phyloP scores from a whole-genome alignment of 2,797 vertebrate genomes.

The Dryobates pubescens region DNA sequence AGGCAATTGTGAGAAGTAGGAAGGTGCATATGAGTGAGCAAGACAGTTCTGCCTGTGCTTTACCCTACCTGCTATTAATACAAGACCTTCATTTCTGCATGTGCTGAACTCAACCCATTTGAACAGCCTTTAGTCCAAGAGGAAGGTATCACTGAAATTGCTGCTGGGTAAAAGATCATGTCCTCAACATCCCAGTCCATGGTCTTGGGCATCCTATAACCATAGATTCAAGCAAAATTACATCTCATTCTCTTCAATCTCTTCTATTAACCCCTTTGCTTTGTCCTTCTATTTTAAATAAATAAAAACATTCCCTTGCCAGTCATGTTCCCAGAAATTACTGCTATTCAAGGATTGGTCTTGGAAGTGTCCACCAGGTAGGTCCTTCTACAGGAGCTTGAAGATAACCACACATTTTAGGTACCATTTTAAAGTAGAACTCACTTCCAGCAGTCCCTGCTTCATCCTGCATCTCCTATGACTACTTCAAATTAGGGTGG shows the following conservation, averaged over 20 bases:
- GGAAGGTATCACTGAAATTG: neutral
- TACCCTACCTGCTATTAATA: neutral
- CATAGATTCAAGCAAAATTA: neutral
- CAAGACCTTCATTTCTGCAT: neutral
- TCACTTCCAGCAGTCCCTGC: neutral
- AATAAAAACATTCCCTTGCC: neutral
- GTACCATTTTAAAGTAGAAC: neutral
- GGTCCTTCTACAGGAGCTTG: neutral
- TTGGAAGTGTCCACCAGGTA: neutral
- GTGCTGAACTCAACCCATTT: neutral
- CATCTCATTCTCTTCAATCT: neutral
- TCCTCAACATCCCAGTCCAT: neutral
- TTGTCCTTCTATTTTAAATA: neutral
- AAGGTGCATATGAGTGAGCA: neutral
- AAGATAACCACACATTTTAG: neutral
- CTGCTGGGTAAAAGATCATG: neutral
- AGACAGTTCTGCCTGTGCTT: neutral
- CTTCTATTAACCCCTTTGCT: neutral
- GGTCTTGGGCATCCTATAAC: neutral
- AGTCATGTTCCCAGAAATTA: neutral
- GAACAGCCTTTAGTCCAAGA: neutral
- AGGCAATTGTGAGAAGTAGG: neutral
- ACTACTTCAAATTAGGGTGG: neutral
- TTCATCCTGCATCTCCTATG: neutral
- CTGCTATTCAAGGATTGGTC: neutral